Conservation (phyloP, 2,888 invertebrate species). For the Ennomos quercinarius region DNA sequence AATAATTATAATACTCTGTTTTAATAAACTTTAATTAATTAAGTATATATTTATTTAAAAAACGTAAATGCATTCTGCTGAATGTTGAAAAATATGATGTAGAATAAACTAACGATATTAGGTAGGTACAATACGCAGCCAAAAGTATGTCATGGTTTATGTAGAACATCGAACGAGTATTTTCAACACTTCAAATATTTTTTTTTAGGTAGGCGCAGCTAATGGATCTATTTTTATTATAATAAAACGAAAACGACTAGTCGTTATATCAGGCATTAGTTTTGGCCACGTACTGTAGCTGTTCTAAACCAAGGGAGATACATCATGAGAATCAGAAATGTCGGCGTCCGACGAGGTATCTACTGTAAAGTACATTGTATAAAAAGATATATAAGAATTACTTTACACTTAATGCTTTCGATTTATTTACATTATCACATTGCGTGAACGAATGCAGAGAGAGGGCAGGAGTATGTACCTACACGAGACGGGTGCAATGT, state of each 20-base stretch:
- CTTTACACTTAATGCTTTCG: conserved; percentile 45
- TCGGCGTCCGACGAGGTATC: conserved; percentile 31
- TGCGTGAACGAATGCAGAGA: conserved; percentile 56
- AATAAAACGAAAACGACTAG: too few relatives aligned
- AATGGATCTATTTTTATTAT: too few relatives aligned
- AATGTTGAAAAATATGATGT: conserved; percentile 3
- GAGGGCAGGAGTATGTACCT: conserved; percentile 42
- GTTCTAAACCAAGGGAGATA: conserved; percentile 27
- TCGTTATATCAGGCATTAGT: not conserved
- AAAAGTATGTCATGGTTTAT: not conserved
- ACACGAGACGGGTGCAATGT: conserved; percentile 40
- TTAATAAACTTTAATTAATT: conserved; percentile 6
- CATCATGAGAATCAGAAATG: conserved; percentile 36
- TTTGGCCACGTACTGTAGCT: not conserved
- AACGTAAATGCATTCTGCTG: conserved; percentile 25
- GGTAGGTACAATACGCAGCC: conserved; percentile 18
- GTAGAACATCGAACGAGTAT: too few relatives aligned
- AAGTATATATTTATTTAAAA: conserved; percentile 10
- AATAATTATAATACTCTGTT: conserved; percentile 25
- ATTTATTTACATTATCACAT: conserved; percentile 76
- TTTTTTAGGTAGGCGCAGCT: too few relatives aligned
- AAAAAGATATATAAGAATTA: conserved; percentile 66
- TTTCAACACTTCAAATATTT: too few relatives aligned
- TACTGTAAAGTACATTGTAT: conserved; percentile 60
- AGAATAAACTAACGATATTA: conserved; percentile 3